These are phyloP conservation scores for Ormyrus labotus DNA, from an alignment of 2,888 invertebrate genomes.

Conservation along the genomic window DNA sequence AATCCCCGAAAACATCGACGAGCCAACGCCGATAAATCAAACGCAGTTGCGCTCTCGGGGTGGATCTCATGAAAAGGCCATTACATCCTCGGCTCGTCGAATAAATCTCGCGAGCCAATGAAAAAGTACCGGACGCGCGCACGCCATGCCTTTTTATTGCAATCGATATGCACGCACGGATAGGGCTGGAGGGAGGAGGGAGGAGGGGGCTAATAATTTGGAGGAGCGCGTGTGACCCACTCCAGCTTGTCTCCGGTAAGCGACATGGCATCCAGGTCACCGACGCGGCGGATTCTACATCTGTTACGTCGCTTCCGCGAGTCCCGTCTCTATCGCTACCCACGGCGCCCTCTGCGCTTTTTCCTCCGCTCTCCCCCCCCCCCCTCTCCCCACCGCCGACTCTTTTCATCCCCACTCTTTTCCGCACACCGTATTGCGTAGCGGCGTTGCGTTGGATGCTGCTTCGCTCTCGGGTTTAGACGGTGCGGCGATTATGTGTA, in stretches of 20 bases:
- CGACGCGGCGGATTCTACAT: slow-evolving; percentile 22
- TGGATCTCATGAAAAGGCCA: neutral
- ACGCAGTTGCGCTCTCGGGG: neutral
- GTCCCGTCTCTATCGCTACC: neutral
- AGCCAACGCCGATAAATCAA: neutral
- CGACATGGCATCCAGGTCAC: slow-evolving; percentile 43
- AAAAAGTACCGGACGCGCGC: neutral
- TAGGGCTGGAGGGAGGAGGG: too few relatives aligned
- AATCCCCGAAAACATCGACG: neutral
- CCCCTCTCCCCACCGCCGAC: neutral
- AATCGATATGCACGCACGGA: neutral
- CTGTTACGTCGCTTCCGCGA: slow-evolving; percentile 21
- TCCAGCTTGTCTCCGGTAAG: too few relatives aligned
- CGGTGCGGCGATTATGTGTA: too few relatives aligned
- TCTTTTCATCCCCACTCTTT: too few relatives aligned
- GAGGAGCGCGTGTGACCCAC: too few relatives aligned
- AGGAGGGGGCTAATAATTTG: slow-evolving; percentile 22
- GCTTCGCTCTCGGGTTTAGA: too few relatives aligned
- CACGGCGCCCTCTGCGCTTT: neutral
- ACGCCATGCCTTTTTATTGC: slow-evolving; percentile 5
- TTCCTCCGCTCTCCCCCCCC: neutral
- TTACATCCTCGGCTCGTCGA: neutral
- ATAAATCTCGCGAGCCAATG: slow-evolving; percentile 11
- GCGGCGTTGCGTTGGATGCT: too few relatives aligned
- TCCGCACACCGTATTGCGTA: too few relatives aligned